A percentile compares a stretch with the other conserved stretches of the same genome.
These are phyloP conservation scores for Myotis brandtii DNA, from an alignment of 2,113 vertebrate genomes.

Conservation along the genomic window DNA sequence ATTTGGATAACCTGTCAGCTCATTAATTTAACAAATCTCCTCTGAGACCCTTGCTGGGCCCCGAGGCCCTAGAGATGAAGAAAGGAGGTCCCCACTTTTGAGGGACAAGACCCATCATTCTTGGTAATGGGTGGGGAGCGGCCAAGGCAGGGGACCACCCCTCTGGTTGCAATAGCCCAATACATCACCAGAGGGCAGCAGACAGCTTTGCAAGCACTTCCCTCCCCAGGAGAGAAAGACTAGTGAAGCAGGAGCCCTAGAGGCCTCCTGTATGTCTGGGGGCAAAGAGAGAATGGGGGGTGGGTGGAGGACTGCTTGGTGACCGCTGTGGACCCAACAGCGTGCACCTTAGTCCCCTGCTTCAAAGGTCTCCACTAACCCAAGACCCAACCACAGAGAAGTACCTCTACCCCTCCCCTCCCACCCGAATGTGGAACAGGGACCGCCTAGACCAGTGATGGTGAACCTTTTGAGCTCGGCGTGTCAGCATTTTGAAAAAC, in stretches of 20 bases:
- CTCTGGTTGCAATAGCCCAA: not conserved
- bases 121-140: not conserved
- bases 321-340: not conserved
- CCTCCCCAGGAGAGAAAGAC: not conserved
- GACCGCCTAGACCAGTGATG: too few relatives aligned
- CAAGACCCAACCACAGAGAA: not conserved
- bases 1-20: not conserved
- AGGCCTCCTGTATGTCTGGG: not conserved
- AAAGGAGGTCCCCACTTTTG: not conserved
- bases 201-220: not conserved
- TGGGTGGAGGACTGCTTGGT: not conserved
- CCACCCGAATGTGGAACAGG: too few relatives aligned
- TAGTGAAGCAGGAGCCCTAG: not conserved
- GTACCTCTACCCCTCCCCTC: fast-evolving
- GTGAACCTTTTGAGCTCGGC: too few relatives aligned
- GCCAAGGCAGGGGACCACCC: not conserved
- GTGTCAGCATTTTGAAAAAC: too few relatives aligned
- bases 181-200: constrained; percentile 71
- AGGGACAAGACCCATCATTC: not conserved
- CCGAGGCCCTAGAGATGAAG: not conserved
- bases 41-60: not conserved
- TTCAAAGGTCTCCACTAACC: not conserved
- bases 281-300: not conserved
- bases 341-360: not conserved
- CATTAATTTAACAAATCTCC: not conserved